These are phyloP conservation scores for Andrena cerasifolii DNA, from an alignment of 1,140 invertebrate species.

Conservation along the genomic window DNA sequence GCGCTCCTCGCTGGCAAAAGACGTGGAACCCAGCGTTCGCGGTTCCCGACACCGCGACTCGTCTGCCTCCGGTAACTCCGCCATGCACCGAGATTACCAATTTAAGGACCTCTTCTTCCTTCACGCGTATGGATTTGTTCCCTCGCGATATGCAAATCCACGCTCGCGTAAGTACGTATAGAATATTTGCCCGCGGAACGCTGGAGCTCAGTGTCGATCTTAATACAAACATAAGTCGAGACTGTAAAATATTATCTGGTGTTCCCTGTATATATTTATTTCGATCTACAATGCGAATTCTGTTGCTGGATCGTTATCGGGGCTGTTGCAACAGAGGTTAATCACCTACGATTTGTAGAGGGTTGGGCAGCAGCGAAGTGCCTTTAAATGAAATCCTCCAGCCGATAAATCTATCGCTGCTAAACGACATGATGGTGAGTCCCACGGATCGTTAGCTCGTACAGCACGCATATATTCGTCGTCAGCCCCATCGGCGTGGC, in stretches of 20 bases:
- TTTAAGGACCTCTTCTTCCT: constrained; percentile 57
- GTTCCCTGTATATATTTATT: too few species aligned
- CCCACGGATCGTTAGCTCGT: constrained; percentile 10
- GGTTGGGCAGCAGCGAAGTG: too few species aligned
- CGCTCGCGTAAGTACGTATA: not conserved
- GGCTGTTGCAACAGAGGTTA: too few species aligned
- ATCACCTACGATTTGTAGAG: too few species aligned
- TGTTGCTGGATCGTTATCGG: too few species aligned
- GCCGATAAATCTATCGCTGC: not conserved
- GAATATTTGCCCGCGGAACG: too few species aligned
- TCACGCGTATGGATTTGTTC: constrained; percentile 58
- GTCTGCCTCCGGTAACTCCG: constrained; percentile 32
- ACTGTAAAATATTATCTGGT: too few species aligned
- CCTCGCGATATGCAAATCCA: constrained; percentile 43
- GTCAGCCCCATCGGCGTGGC: constrained; percentile 14
- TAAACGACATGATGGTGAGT: not conserved
- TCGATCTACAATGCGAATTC: too few species aligned
- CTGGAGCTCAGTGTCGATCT: too few species aligned
- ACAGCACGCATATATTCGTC: constrained; percentile 5
- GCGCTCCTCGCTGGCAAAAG: constrained; percentile 47
- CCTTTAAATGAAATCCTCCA: too few species aligned
- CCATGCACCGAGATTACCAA: constrained; percentile 53
- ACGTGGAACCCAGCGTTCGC: constrained; percentile 21
- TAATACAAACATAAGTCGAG: too few species aligned
- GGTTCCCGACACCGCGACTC: constrained; percentile 16